phyloP scores from a whole-genome alignment of 2,113 vertebrate species.

The Lota lota region DNA sequence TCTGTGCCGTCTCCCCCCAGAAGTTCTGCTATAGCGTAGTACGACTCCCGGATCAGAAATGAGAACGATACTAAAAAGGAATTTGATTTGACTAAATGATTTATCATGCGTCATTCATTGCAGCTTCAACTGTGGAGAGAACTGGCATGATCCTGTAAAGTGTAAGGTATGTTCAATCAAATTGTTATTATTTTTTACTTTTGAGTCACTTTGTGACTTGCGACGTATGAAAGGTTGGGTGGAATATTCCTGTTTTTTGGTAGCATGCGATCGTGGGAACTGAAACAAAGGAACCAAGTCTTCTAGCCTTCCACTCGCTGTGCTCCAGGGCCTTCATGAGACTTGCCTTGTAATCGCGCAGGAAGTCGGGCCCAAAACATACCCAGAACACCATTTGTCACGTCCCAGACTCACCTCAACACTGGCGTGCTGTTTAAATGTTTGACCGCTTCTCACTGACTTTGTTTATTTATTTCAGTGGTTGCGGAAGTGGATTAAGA shows the following conservation, averaged over 20 bases:
- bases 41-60: no score
- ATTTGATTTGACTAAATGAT: no score
- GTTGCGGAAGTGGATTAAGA: slow-evolving; percentile 99
- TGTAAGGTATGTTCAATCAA: slow-evolving; percentile 83
- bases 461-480: slow-evolving; percentile 76
- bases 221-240: neutral
- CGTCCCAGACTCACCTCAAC: neutral
- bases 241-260: neutral
- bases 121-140: slow-evolving; percentile 99
- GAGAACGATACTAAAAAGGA: no score
- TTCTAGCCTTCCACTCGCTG: slow-evolving; percentile 21
- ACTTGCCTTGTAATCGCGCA: slow-evolving; percentile 34
- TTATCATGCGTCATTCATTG: slow-evolving; percentile 34
- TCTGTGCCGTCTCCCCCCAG: no score
- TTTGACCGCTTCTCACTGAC: neutral
- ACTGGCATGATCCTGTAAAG: slow-evolving; percentile 99
- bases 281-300: slow-evolving; percentile 14
- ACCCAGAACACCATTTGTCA: slow-evolving; percentile 11
- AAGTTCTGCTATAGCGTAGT: no score
- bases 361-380: slow-evolving; percentile 36
- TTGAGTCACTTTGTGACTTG: neutral
- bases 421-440: neutral
- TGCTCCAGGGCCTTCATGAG: slow-evolving; percentile 27
- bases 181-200: neutral
- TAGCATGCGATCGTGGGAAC: slow-evolving; percentile 2